Evolutionary conservation across 2,888 invertebrate genomes (phyloP).

Genomic region (Orthosia gothica): DNA sequence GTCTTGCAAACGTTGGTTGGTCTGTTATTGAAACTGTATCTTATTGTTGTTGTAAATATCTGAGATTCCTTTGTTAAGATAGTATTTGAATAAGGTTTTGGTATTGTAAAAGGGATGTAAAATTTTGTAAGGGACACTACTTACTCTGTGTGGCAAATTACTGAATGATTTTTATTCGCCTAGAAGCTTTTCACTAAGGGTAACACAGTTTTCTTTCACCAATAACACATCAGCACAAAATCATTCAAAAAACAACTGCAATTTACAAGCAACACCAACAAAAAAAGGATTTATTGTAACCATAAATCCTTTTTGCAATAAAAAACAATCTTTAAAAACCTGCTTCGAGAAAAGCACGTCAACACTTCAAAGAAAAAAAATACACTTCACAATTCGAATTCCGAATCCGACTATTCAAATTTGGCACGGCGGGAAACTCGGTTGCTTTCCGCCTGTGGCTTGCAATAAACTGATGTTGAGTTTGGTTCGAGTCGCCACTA

Average conservation of each 20-base stretch:
- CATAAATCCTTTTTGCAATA: slow-evolving; percentile 3
- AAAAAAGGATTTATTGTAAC: background rate
- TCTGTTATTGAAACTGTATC: background rate
- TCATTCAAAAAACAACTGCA: background rate
- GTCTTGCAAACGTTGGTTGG: slow-evolving; percentile 2
- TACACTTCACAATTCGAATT: slow-evolving; percentile 40
- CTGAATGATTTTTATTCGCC: no score
- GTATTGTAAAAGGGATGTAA: background rate
- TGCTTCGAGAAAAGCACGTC: slow-evolving; percentile 23
- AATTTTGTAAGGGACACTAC: background rate
- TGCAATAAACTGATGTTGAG: slow-evolving; percentile 76
- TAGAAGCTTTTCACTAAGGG: background rate
- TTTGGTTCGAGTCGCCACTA: slow-evolving; percentile 73
- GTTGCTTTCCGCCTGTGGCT: slow-evolving; percentile 74
- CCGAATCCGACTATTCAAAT: slow-evolving; percentile 61
- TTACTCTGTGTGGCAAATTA: background rate
- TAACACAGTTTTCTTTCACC: background rate
- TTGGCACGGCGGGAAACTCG: slow-evolving; percentile 67
- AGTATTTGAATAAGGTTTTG: background rate
- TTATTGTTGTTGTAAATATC: slow-evolving; percentile 3
- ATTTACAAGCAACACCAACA: background rate
- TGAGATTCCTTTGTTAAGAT: background rate
- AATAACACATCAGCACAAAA: background rate
- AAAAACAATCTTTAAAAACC: slow-evolving; percentile 9
- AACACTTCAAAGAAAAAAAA: slow-evolving; percentile 17